Evolutionary conservation across 2,797 vertebrate species (phyloP).

Genomic region (Pseudotriccus pelzelni): DNA sequence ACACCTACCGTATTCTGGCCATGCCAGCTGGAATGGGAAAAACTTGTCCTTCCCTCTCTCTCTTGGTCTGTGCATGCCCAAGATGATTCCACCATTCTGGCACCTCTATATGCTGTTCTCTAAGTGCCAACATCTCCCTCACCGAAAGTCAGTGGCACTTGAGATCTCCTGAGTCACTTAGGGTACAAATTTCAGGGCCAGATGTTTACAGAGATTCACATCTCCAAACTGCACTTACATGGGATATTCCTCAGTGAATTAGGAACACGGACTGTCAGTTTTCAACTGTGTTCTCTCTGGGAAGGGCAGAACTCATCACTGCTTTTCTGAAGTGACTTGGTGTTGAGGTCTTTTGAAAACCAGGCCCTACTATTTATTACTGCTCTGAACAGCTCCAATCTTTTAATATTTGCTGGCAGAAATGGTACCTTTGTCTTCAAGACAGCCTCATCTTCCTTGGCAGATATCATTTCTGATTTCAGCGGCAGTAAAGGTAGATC

Average conservation of each 20-base stretch:
- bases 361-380: not conserved
- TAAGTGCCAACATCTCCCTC: not conserved
- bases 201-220: not conserved
- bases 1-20: not conserved
- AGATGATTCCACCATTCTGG: not conserved
- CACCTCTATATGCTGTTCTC: not conserved
- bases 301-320: not conserved
- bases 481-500: slow-evolving; percentile 13
- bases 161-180: not conserved
- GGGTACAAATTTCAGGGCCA: not conserved
- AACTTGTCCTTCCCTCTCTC: not conserved
- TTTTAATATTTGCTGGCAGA: not conserved
- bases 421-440: not conserved
- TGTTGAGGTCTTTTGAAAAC: not conserved
- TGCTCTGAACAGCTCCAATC: not conserved
- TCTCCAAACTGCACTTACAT: not conserved
- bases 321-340: not conserved
- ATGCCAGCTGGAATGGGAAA: not conserved
- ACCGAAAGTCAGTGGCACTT: not conserved
- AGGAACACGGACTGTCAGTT: not conserved
- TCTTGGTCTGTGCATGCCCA: not conserved
- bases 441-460: not conserved
- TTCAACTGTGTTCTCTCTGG: not conserved
- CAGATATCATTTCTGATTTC: not conserved
- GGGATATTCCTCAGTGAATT: not conserved